Evolutionary conservation across 2,888 invertebrate species (phyloP), one percentile per base, ranked within the genome.

Genomic region (Ophion obscuratus): DNA sequence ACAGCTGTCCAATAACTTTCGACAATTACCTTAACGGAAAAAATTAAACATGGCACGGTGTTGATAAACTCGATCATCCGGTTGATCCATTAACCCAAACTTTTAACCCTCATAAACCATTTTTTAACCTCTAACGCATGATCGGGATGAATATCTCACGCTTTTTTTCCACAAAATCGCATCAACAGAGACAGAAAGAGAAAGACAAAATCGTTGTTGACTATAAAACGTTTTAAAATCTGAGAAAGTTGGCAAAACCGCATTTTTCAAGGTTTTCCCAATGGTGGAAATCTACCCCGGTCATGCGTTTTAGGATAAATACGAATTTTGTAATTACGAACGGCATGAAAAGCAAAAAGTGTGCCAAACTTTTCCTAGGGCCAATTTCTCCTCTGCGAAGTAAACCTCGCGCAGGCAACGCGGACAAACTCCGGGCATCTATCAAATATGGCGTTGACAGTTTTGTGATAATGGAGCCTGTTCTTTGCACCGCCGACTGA

Each of bases 281-380:
- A 9, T 40, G 40, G 40, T 6, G 40, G 9, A 40, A 6, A 40
- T 53, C 17, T 17, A 53, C 17, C 53, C 3, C 53, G 53, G 4
- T 53, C 53, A 53, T 53, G 53, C 53, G 11, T 17, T 11, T 73
- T 59, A 5, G 36, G 20, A 24, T 59, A 27, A 24, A 59, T 70
- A 66, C 20, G 20, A 68, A 68, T 68, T 59, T 31, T 40, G 59
- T 31, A 59, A 71, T 62, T 83, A 93, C 93, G 93, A 91, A 94
- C 94, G 90, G 88, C 94, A 94, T 76, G 93, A 93, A 86, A 94
- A 94, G 86, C 94, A 94, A 81, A 94, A 93, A 20, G 90, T 90
- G 80, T 94, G 94, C 94, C 94, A 94, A 74, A 93, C 92, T 91
- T 93, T 93, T 84, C 92, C 92, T 31, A 93, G 88, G 17, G 93